A percentile compares a stretch with the other conserved stretches of the same genome.
Evolutionary conservation across 2,888 invertebrate species (phyloP).

Genomic region (Biston betularia): DNA sequence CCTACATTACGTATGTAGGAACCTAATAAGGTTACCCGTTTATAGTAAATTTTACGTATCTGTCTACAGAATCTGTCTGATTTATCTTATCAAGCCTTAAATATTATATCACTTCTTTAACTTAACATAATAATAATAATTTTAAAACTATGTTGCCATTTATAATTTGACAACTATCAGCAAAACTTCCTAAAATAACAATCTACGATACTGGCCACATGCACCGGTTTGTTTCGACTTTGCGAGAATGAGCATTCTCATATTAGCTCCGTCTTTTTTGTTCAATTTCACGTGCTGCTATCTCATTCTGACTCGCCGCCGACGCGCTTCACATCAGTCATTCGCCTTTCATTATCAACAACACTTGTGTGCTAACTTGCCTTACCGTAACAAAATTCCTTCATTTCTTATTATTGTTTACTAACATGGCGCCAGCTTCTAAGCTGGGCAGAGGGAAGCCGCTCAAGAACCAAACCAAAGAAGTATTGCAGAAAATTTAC

Average conservation of each 20-base stretch:
- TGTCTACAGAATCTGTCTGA: too few species aligned
- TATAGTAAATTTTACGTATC: too few species aligned
- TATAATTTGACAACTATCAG: slow-evolving; percentile 11
- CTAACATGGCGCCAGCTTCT: slow-evolving; percentile 52
- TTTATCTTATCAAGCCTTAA: too few species aligned
- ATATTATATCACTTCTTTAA: too few species aligned
- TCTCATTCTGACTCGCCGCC: slow-evolving; percentile 38
- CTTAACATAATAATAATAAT: too few species aligned
- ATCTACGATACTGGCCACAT: slow-evolving; percentile 33
- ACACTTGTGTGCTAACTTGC: slow-evolving; percentile 52
- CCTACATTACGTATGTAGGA: too few species aligned
- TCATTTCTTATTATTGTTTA: slow-evolving; percentile 43
- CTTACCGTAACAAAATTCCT: slow-evolving; percentile 41
- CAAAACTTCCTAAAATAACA: slow-evolving; percentile 40
- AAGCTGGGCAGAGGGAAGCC: slow-evolving; percentile 55
- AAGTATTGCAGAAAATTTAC: slow-evolving; percentile 53
- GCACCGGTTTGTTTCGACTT: slow-evolving; percentile 34
- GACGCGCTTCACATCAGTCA: slow-evolving; percentile 50
- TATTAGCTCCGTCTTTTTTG: slow-evolving; percentile 40
- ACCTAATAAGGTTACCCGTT: too few species aligned
- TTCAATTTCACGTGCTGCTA: slow-evolving; percentile 18
- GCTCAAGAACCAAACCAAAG: slow-evolving; percentile 55
- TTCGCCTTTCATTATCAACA: slow-evolving; percentile 55
- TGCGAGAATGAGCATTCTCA: slow-evolving; percentile 27
- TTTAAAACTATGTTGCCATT: slow-evolving; percentile 4